Percentiles rank a stretch among this genome's conserved stretches.
Evolutionary conservation across 2,888 invertebrate genomes (phyloP).

Genomic region (Lycaena phlaeas): DNA sequence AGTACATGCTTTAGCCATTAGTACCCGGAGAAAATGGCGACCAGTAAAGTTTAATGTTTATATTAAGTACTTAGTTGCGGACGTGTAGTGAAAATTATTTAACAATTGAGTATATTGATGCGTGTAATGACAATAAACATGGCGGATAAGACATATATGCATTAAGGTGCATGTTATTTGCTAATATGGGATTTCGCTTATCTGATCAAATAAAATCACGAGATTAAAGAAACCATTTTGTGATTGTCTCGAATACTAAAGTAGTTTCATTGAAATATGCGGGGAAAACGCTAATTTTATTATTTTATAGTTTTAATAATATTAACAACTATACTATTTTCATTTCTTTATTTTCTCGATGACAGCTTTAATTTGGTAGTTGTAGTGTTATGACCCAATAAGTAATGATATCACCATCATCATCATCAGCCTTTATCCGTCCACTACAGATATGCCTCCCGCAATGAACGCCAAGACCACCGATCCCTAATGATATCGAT

Average conservation of each 20-base stretch:
- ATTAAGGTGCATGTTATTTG: slow-evolving; percentile 13
- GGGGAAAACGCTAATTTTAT: too few relatives aligned
- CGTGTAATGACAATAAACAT: slow-evolving; percentile 16
- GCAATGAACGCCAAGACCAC: too few relatives aligned
- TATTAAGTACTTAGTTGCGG: slow-evolving; percentile 31
- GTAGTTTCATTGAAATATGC: too few relatives aligned
- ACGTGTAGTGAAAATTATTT: slow-evolving; percentile 25
- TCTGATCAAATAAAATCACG: not conserved
- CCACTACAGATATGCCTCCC: too few relatives aligned
- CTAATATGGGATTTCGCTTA: slow-evolving; percentile 7
- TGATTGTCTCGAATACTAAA: not conserved
- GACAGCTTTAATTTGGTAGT: too few relatives aligned
- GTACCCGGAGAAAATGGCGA: slow-evolving; percentile 38
- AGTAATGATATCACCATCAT: too few relatives aligned
- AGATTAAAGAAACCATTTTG: not conserved
- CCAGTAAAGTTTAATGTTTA: slow-evolving; percentile 63
- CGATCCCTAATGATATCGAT: too few relatives aligned
- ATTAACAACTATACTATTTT: too few relatives aligned
- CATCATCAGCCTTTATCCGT: too few relatives aligned
- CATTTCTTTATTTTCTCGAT: too few relatives aligned
- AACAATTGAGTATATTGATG: slow-evolving; percentile 20
- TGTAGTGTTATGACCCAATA: too few relatives aligned
- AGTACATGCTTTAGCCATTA: slow-evolving; percentile 71
- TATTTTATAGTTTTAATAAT: too few relatives aligned
- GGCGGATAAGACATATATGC: slow-evolving; percentile 10